Conservation (phyloP, 1,140 invertebrate species). For the Platyscapa corneri region DNA sequence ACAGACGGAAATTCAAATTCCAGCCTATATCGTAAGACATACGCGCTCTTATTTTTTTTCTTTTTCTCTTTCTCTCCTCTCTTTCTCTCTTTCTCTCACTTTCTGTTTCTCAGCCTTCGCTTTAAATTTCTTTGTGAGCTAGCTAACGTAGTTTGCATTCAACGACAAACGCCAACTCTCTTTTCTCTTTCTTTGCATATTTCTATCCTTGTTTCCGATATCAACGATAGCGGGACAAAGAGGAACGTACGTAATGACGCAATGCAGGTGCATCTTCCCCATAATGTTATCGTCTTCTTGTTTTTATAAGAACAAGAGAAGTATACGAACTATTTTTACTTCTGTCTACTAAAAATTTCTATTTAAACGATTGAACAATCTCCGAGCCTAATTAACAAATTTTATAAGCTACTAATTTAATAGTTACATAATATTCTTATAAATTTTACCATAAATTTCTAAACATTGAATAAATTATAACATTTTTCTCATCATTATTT, state of each 20-base stretch:
- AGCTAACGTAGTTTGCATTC: neutral
- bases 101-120: neutral
- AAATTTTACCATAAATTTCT: no score
- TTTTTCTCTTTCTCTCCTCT: neutral
- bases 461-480: no score
- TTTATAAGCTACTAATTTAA: no score
- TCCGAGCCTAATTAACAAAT: no score
- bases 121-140: slow-evolving; percentile 21
- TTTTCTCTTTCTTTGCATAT: neutral
- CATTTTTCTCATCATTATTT: no score
- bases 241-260: neutral
- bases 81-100: neutral
- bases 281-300: no score
- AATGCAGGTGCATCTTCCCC: neutral
- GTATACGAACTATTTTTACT: no score
- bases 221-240: neutral
- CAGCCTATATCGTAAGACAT: neutral
- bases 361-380: no score
- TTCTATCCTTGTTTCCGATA: neutral
- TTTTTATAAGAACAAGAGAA: no score
- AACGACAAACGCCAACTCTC: neutral
- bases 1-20: slow-evolving; percentile 46
- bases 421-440: no score
- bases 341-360: no score
- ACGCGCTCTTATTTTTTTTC: neutral